phyloP scores from a whole-genome alignment of 2,113 vertebrate genomes.

The Anguilla japonica region DNA sequence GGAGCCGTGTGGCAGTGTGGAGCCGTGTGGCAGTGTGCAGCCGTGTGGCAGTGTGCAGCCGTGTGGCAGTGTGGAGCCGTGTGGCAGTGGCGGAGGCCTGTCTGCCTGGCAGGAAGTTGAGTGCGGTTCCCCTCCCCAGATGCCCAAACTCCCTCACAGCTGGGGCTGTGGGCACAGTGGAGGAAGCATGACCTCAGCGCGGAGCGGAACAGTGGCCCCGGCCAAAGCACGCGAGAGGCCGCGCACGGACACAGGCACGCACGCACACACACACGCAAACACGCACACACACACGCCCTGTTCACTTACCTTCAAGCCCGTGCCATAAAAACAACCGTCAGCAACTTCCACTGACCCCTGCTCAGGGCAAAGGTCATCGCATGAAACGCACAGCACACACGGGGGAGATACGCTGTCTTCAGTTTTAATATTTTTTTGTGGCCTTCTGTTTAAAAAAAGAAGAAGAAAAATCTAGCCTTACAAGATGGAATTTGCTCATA shows the following conservation, averaged over 20 bases:
- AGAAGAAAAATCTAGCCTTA: neutral
- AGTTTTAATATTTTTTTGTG: neutral
- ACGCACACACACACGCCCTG: neutral
- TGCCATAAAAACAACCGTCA: neutral
- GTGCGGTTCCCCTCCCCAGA: neutral
- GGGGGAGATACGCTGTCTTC: neutral
- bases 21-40: no score
- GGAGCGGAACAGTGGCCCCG: neutral
- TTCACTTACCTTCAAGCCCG: neutral
- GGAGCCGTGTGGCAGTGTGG: no score
- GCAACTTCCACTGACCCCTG: neutral
- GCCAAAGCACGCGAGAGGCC: neutral
- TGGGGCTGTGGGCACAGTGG: neutral
- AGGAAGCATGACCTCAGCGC: constrained; percentile 4
- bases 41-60: no score
- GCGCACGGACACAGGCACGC: no score
- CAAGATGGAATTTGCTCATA: neutral
- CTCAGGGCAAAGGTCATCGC: constrained; percentile 17
- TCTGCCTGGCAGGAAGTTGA: neutral
- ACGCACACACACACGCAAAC: no score
- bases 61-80: neutral
- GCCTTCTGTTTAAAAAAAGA: neutral
- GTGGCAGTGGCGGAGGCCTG: neutral
- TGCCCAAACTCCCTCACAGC: neutral
- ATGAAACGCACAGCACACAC: neutral